These are phyloP conservation scores for Dascillus cervinus DNA, from an alignment of 2,888 invertebrate genomes.

Conservation along the genomic window DNA sequence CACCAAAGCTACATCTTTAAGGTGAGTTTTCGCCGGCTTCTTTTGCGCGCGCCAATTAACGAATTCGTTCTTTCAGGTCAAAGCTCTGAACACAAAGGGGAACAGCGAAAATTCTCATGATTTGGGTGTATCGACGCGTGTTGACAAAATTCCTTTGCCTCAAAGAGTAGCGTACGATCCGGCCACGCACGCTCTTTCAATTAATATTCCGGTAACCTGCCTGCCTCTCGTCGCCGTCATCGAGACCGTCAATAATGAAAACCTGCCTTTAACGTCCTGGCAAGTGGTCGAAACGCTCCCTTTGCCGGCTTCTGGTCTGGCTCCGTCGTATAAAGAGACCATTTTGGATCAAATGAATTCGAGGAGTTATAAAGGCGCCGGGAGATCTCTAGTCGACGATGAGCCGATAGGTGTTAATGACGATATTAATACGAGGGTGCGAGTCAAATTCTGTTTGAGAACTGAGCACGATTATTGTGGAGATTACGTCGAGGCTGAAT, in stretches of 20 bases:
- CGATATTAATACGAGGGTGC: conserved; percentile 59
- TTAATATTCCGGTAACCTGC: conserved; percentile 73
- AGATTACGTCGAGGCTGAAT: conserved; percentile 74
- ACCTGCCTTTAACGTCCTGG: conserved; percentile 53
- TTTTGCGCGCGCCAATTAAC: background rate
- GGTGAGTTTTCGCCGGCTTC: conserved; percentile 43
- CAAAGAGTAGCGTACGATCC: conserved; percentile 79
- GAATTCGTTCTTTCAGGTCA: conserved; percentile 47
- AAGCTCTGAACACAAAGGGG: conserved; percentile 82
- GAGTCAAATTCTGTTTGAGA: conserved; percentile 75
- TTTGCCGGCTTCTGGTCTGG: conserved; percentile 62
- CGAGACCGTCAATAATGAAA: conserved; percentile 58
- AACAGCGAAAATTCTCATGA: conserved; percentile 83
- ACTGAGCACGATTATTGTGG: conserved; percentile 77
- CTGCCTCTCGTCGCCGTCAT: conserved; percentile 68
- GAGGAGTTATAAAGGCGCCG: conserved; percentile 38
- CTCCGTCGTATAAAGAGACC: conserved; percentile 62
- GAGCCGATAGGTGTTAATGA: conserved; percentile 52
- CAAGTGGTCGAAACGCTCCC: conserved; percentile 66
- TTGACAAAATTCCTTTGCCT: conserved; percentile 75
- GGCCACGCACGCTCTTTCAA: conserved; percentile 63
- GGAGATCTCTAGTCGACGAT: conserved; percentile 49
- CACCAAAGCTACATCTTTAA: conserved; percentile 82
- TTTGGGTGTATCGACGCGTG: conserved; percentile 71
- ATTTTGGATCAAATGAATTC: conserved; percentile 56